Evolutionary conservation across 2,797 vertebrate species (phyloP).

Genomic region (Dendrocincla fuliginosa): DNA sequence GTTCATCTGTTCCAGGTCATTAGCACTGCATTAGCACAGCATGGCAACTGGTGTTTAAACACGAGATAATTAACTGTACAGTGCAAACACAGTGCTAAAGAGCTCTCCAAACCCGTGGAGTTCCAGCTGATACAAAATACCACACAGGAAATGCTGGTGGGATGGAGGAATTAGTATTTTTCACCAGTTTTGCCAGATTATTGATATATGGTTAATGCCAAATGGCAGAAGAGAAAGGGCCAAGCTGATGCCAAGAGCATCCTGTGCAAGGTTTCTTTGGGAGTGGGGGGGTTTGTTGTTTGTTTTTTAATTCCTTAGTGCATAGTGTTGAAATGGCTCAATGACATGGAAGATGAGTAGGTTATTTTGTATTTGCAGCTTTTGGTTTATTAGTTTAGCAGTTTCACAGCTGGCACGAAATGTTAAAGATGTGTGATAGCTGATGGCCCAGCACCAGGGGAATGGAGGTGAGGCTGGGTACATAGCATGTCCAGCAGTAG

Average conservation of each 20-base stretch:
- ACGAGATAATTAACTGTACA: slow-evolving; percentile 10
- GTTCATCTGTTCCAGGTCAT: slow-evolving; percentile 53
- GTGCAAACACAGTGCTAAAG: slow-evolving; percentile 10
- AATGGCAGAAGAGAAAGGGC: neutral
- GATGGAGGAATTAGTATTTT: neutral
- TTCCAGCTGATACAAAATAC: neutral
- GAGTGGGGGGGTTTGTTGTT: too few relatives aligned
- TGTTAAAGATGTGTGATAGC: neutral
- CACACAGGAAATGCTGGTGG: neutral
- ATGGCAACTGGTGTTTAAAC: slow-evolving; percentile 38
- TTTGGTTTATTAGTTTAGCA: neutral
- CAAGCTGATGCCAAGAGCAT: neutral
- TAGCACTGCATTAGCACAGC: slow-evolving; percentile 41
- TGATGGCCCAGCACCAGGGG: neutral
- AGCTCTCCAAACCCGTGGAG: neutral
- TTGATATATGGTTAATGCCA: neutral
- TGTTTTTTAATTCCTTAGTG: neutral
- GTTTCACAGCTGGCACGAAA: neutral
- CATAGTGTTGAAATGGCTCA: neutral
- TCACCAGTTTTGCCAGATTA: neutral
- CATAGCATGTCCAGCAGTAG: rapidly evolving
- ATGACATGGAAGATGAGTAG: neutral
- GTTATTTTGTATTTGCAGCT: neutral
- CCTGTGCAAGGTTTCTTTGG: neutral
- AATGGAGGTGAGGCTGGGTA: neutral